Base-by-base conservation (phyloP, 2,113 vertebrate species). In the Balaenoptera acutorostrata region DNA sequence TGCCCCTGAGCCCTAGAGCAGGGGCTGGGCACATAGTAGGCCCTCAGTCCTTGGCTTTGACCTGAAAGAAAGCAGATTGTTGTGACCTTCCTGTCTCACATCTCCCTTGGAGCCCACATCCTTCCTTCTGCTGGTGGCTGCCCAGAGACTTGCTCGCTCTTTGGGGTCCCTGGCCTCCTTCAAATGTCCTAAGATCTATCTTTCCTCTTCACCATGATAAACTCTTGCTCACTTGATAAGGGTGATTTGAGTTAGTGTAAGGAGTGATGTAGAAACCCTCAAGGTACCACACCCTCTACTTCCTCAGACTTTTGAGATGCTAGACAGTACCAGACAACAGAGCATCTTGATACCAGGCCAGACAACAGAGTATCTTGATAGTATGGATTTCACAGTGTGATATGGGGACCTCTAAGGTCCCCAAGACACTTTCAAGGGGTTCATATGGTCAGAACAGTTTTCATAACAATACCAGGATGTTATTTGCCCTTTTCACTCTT, bases 251-350 rank as follows among this genome's bases (percentile, higher is more conserved):
- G 55, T 27, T 36, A 46, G 36, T 17, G 39, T 25, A 59, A 92
- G 71, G 44, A 46, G 15, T 46, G 8, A 27, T 13, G n/a, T 14
- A 46, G 25, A 96, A 72, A 15, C 6, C 5, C 46, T 77, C 44
- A 33, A 39, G 39, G 44, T 8, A 3, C 4, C 27, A 13, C 27
- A 23, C 2, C 2, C 2, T 6, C 12, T n/a, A 7, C 27, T 44
- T 75, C 69, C 72, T 46, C 66, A 33, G 49, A 63, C 39, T 68
- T 75, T 33, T 33, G 21, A 74, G 78, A 36, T 63, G 87, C 17
- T 44, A 20, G 31, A 80, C 14, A 13, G 29, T 20, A 82, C 63
- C 8, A 18, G 36, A 44, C 18, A 15, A 17, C 9, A 49, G 55
- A 44, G 49, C 23, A 20, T 59, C 46, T 46, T n/a, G 41, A 39